Conservation (phyloP, 1,140 invertebrate genomes). For the Aphaenogaster floridana region DNA sequence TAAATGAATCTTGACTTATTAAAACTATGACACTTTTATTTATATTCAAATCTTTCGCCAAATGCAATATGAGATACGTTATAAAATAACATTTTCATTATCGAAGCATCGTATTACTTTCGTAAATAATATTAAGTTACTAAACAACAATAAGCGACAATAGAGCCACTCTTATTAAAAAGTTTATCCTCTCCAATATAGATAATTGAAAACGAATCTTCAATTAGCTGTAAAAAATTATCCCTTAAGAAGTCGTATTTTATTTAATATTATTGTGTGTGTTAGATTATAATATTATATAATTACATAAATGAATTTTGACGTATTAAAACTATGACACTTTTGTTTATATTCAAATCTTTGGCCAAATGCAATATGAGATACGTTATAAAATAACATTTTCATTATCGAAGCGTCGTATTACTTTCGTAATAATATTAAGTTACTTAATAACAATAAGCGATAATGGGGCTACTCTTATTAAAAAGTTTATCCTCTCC, state of each 20-base stretch:
- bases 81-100: background rate
- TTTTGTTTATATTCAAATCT: background rate
- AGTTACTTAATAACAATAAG: background rate
- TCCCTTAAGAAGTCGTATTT: no score
- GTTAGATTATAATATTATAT: background rate
- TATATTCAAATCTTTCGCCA: background rate
- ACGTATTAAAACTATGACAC: background rate
- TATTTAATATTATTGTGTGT: background rate
- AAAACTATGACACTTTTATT: background rate
- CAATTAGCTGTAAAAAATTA: no score
- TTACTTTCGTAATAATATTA: background rate
- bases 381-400: background rate
- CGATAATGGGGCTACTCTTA: background rate
- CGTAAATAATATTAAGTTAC: background rate
- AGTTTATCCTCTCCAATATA: background rate
- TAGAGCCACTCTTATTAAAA: background rate
- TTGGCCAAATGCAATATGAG: background rate
- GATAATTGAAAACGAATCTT: constrained; percentile 25
- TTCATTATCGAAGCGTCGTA: background rate
- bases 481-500: background rate
- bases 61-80: background rate
- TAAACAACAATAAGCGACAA: background rate
- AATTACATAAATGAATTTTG: background rate
- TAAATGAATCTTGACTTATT: background rate
- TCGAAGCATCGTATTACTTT: background rate